Conservation (phyloP, 2,113 vertebrate genomes). For the Dasyprocta punctata region DNA sequence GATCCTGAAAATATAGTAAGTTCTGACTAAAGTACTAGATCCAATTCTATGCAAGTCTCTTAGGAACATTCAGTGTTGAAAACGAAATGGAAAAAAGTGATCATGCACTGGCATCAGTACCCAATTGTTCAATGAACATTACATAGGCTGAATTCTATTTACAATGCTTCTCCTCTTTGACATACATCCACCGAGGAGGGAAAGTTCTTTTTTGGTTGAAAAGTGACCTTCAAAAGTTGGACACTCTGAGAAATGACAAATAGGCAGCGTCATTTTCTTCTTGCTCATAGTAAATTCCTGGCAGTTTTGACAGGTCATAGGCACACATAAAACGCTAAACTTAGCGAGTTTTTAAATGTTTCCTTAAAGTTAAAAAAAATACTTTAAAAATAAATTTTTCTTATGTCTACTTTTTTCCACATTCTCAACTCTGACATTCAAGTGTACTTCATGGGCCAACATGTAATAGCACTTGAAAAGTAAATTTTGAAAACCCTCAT, state of each 20-base stretch:
- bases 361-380: slow-evolving; percentile 65
- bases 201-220: slow-evolving; percentile 65
- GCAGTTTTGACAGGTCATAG: slow-evolving; percentile 67
- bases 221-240: slow-evolving; percentile 65
- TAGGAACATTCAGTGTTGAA: slow-evolving; percentile 60
- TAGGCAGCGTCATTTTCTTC: slow-evolving; percentile 61
- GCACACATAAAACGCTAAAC: slow-evolving; percentile 71
- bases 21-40: slow-evolving; percentile 78
- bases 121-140: slow-evolving; percentile 73
- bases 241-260: slow-evolving; percentile 51
- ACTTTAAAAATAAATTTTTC: slow-evolving; percentile 72
- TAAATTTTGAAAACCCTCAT: neutral
- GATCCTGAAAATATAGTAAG: slow-evolving; percentile 67
- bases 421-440: slow-evolving; percentile 75
- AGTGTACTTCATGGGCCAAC: neutral
- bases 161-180: slow-evolving; percentile 31
- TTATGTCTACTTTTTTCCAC: slow-evolving; percentile 76
- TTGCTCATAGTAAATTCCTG: slow-evolving; percentile 61
- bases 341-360: slow-evolving; percentile 56
- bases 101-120: slow-evolving; percentile 57
- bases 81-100: slow-evolving; percentile 77
- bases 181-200: slow-evolving; percentile 42
- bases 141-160: slow-evolving; percentile 51
- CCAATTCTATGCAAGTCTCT: slow-evolving; percentile 47
- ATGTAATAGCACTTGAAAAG: slow-evolving; percentile 63